These are phyloP conservation scores for Poeciliopsis turneri DNA, from an alignment of 2,797 vertebrate genomes.

Conservation along the genomic window DNA sequence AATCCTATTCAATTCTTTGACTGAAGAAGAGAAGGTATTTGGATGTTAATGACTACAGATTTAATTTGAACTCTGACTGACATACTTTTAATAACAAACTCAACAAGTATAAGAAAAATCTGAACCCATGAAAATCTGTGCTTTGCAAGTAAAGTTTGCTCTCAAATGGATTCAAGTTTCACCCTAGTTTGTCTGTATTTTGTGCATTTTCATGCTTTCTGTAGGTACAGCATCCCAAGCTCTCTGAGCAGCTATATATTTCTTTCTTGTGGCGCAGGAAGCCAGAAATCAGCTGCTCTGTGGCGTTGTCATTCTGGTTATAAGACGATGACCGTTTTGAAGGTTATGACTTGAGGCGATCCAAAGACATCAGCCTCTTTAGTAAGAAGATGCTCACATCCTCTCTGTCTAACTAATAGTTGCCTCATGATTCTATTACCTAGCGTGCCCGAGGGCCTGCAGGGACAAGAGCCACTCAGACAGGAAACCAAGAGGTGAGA, in stretches of 20 bases:
- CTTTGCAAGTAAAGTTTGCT: neutral
- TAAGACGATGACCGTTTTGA: constrained; percentile 36
- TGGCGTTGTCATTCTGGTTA: constrained; percentile 39
- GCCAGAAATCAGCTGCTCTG: constrained; percentile 24
- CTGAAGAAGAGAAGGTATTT: neutral
- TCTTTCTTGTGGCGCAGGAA: neutral
- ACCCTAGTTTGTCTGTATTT: neutral
- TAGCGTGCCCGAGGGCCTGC: constrained; percentile 49
- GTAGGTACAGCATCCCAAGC: neutral
- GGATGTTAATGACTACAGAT: neutral
- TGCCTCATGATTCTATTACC: constrained; percentile 65
- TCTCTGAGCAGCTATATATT: neutral
- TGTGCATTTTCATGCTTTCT: neutral
- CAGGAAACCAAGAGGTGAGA: constrained; percentile 61
- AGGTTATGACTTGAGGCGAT: constrained; percentile 38
- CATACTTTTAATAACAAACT: neutral
- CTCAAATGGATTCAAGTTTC: neutral
- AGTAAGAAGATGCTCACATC: constrained; percentile 56
- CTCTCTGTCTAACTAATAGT: constrained; percentile 63
- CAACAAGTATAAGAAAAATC: neutral
- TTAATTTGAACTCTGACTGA: neutral
- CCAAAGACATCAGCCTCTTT: constrained; percentile 44
- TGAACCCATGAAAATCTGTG: neutral
- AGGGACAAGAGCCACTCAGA: constrained; percentile 60
- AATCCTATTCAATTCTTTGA: neutral